These are phyloP conservation scores for Drosophila parabipectinata DNA, from an alignment of 1,140 invertebrate genomes.

Conservation along the genomic window DNA sequence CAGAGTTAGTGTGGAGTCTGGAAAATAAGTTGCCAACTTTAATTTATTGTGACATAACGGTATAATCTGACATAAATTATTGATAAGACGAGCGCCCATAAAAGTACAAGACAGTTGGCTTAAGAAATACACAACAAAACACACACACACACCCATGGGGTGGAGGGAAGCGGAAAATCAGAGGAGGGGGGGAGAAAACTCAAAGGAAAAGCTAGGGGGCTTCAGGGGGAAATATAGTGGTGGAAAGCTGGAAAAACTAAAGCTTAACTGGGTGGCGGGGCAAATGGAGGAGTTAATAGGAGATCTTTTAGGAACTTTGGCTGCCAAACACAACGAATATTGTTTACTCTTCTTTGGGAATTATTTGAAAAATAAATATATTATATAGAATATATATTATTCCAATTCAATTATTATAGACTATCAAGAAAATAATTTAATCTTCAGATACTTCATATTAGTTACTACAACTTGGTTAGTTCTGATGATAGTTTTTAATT, in stretches of 20 bases:
- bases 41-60: constrained; percentile 84
- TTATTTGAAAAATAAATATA: no score
- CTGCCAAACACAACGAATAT: constrained; percentile 7
- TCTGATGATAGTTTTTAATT: background rate
- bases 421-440: no score
- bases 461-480: background rate
- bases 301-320: background rate
- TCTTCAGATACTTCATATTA: no score
- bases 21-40: constrained; percentile 83
- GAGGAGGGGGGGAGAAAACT: background rate
- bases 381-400: no score
- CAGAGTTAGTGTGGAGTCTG: constrained; percentile 54
- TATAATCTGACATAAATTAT: constrained; percentile 84
- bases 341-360: constrained; percentile 3
- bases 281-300: constrained; percentile 8
- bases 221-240: constrained; percentile 1
- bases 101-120: constrained; percentile 82
- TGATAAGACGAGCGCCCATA: constrained; percentile 80
- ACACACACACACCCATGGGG: background rate
- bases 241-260: constrained; percentile 47
- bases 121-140: constrained; percentile 55
- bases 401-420: background rate
- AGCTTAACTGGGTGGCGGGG: constrained; percentile 23
- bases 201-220: no score
- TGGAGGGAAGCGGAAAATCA: background rate